Percentiles rank a stretch among this genome's conserved stretches.
These are phyloP conservation scores for Styela clava DNA, from an alignment of 23 tunicate species.

Conservation along the genomic window DNA sequence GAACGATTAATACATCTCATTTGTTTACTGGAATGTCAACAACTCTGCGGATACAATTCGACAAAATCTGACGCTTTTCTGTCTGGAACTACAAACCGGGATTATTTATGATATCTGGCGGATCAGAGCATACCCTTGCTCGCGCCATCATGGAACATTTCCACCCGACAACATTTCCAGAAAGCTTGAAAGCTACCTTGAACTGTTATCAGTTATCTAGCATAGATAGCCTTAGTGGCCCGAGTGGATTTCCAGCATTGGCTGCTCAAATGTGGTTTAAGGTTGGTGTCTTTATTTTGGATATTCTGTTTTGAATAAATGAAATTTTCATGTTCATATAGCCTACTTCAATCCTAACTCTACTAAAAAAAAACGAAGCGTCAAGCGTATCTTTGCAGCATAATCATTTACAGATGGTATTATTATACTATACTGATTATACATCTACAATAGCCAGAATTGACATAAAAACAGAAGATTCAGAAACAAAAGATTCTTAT, in stretches of 20 bases:
- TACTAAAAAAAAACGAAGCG: neutral
- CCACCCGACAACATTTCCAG: slow-evolving; percentile 44
- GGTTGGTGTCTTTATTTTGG: slow-evolving; percentile 24
- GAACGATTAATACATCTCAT: no score
- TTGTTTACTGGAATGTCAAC: neutral
- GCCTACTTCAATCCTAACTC: neutral
- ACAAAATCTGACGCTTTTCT: neutral
- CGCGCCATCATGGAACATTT: slow-evolving; percentile 39
- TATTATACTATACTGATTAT: no score
- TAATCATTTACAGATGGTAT: no score
- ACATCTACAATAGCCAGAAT: no score
- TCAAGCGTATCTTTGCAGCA: no score
- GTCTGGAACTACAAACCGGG: neutral
- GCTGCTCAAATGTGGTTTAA: slow-evolving; percentile 86
- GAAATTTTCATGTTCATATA: neutral
- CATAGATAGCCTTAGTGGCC: slow-evolving; percentile 82
- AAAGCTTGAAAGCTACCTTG: slow-evolving; percentile 68
- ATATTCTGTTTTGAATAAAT: no score
- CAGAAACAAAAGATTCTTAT: no score
- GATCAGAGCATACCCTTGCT: neutral
- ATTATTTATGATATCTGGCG: neutral
- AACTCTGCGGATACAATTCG: neutral
- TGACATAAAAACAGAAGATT: no score
- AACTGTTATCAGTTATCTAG: slow-evolving; percentile 79
- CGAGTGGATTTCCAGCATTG: slow-evolving; percentile 78